phyloP scores from a whole-genome alignment of 2,888 invertebrate species.

The Drosophila tanythrix region DNA sequence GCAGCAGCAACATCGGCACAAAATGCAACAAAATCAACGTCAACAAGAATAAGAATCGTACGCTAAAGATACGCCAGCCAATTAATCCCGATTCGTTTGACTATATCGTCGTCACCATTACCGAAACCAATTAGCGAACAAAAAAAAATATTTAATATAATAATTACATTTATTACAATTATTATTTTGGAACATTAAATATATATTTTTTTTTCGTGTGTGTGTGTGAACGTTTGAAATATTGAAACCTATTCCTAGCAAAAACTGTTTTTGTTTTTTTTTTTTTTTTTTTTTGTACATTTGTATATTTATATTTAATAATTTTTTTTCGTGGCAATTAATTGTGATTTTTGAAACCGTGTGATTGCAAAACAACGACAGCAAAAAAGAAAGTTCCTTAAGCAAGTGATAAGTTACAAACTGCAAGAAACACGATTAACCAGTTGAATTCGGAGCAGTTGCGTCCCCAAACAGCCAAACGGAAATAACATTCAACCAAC shows the following conservation, averaged over 20 bases:
- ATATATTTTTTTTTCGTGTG: not conserved
- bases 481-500: conserved; percentile 8
- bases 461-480: conserved; percentile 6
- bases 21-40: conserved; percentile 46
- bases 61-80: conserved; percentile 40
- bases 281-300: conserved; percentile 5
- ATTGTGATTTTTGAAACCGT: conserved; percentile 71
- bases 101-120: conserved; percentile 1
- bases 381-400: conserved; percentile 76
- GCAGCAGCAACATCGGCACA: conserved; percentile 16
- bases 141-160: conserved; percentile 20
- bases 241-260: conserved; percentile 1
- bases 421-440: conserved; percentile 10
- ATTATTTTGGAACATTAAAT: not conserved
- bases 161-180: conserved; percentile 1
- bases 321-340: conserved; percentile 60
- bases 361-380: conserved; percentile 74
- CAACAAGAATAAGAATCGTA: conserved; percentile 30
- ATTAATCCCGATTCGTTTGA: conserved; percentile 20
- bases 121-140: conserved; percentile 3
- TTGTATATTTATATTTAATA: conserved; percentile 13
- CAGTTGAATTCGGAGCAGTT: conserved; percentile 4
- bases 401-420: conserved; percentile 71
- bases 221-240: conserved; percentile 33
- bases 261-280: conserved; percentile 23